phyloP scores from a whole-genome alignment of 2,113 vertebrate genomes.

The Anseranas semipalmata region DNA sequence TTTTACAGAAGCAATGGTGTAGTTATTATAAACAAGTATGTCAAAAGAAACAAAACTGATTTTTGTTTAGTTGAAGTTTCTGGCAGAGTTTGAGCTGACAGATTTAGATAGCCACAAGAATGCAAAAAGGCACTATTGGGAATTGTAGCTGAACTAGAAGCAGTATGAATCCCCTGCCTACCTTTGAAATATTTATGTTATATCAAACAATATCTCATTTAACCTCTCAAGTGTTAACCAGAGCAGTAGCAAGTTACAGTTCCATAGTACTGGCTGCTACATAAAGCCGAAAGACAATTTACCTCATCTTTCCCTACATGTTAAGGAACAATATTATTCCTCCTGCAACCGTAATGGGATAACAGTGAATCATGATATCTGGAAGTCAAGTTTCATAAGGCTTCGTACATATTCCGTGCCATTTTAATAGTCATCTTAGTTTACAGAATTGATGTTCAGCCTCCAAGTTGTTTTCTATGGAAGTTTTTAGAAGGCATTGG shows the following conservation, averaged over 20 bases:
- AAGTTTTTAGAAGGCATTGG: neutral
- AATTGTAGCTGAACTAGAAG: neutral
- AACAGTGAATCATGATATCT: neutral
- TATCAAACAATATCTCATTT: slow-evolving; percentile 5
- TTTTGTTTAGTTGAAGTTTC: slow-evolving; percentile 13
- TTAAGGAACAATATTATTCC: neutral
- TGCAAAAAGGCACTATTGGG: neutral
- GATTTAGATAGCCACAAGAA: slow-evolving; percentile 33
- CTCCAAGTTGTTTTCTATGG: neutral
- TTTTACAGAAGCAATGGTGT: neutral
- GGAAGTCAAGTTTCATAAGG: neutral
- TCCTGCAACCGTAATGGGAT: neutral
- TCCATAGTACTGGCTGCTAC: neutral
- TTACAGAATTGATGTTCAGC: neutral
- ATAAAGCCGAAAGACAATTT: neutral
- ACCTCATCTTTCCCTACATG: neutral
- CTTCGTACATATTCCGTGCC: neutral
- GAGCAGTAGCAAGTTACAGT: neutral
- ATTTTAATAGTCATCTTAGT: neutral
- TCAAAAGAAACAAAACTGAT: neutral
- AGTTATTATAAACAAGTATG: neutral
- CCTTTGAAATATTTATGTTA: slow-evolving; percentile 1
- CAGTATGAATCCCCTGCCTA: neutral
- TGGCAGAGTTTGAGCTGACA: neutral
- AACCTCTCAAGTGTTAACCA: neutral